Conservation (phyloP, 2,113 vertebrate genomes). For the Eurypyga helias region DNA sequence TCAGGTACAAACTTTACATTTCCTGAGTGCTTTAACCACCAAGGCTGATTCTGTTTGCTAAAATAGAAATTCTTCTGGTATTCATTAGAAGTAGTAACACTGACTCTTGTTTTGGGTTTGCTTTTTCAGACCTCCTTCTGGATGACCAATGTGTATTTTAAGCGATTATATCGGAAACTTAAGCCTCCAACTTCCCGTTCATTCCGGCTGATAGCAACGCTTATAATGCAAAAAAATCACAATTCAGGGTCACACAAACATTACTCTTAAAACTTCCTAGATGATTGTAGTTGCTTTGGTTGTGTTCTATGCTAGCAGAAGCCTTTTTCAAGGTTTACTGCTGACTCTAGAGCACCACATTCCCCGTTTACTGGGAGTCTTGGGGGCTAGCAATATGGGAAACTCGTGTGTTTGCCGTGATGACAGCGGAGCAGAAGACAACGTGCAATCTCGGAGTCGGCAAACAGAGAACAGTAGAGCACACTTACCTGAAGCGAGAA, state of each 20-base stretch:
- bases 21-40: background rate
- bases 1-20: background rate
- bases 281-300: conserved; percentile 97
- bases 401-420: conserved; percentile 97
- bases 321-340: conserved; percentile 91
- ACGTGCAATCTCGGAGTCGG: conserved; percentile 77
- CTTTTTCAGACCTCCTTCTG: conserved; percentile 64
- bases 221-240: conserved; percentile 73
- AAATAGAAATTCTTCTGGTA: background rate
- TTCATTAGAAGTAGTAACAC: background rate
- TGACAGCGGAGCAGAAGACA: conserved; percentile 92
- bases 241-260: conserved; percentile 72
- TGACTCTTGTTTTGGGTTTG: conserved; percentile 36
- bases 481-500: conserved; percentile 78
- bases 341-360: conserved; percentile 84
- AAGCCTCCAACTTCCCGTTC: conserved; percentile 2
- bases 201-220: conserved; percentile 47
- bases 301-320: conserved; percentile 95
- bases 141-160: conserved; percentile 56
- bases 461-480: conserved; percentile 81
- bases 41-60: background rate
- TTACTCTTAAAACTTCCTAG: conserved; percentile 81
- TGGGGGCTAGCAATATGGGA: conserved; percentile 86
- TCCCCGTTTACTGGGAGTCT: conserved; percentile 80
- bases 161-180: conserved; percentile 47